phyloP scores from a whole-genome alignment of 64 coral and sea anemone genomes.

The Hydrozoanthus tunicans region DNA sequence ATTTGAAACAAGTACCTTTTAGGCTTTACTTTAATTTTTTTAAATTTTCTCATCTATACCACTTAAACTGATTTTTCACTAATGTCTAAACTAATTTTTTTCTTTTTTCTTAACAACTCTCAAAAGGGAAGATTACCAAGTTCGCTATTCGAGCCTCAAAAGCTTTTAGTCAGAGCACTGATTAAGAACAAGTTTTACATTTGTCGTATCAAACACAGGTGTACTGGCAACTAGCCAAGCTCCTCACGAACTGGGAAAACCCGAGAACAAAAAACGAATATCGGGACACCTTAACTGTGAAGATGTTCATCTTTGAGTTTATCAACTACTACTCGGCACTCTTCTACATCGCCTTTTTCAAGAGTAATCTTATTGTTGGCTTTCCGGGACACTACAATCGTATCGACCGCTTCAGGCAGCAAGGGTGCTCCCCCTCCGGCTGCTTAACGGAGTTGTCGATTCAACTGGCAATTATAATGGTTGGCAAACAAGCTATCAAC shows the following conservation, averaged over 20 bases:
- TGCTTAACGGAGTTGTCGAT: constrained; percentile 92
- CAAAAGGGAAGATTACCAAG: no score
- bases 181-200: no score
- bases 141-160: no score
- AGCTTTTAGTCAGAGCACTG: no score
- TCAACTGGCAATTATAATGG: constrained; percentile 86
- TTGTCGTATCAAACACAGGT: constrained; percentile 10
- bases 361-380: constrained; percentile 73
- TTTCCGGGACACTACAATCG: constrained; percentile 80
- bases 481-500: constrained; percentile 86
- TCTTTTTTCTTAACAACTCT: no score
- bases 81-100: no score
- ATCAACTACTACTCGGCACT: constrained; percentile 93
- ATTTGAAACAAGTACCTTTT: no score
- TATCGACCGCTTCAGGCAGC: constrained; percentile 55
- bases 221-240: constrained; percentile 76
- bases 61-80: no score
- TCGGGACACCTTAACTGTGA: constrained; percentile 76
- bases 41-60: no score
- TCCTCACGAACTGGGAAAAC: constrained; percentile 93
- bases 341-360: constrained; percentile 99
- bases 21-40: no score
- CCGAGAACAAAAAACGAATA: constrained; percentile 83
- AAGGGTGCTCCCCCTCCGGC: constrained; percentile 90
- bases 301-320: constrained; percentile 93